Percentiles rank a stretch among this genome's conserved stretches.
Conservation (phyloP, 2,888 invertebrate species). For the Ryuthela nishihirai region DNA sequence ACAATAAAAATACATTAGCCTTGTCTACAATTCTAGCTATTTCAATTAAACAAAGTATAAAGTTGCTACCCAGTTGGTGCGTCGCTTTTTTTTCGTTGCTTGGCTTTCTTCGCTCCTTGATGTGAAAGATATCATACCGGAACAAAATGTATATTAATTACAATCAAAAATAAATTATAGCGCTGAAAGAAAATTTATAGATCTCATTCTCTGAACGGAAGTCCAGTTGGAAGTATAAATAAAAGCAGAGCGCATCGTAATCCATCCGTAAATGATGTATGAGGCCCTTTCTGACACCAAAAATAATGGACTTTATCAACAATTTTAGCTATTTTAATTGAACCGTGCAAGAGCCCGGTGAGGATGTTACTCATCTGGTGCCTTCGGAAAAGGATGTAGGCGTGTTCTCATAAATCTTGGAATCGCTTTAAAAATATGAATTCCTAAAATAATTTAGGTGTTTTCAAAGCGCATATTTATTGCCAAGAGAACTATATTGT, state of each 20-base stretch:
- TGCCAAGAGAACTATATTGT: no score
- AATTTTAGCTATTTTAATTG: slow-evolving; percentile 40
- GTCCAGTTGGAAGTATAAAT: slow-evolving; percentile 28
- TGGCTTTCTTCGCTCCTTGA: slow-evolving; percentile 13
- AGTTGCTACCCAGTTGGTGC: slow-evolving; percentile 15
- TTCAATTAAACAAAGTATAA: slow-evolving; percentile 39
- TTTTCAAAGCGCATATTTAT: no score
- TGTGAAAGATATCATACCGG: slow-evolving; percentile 24
- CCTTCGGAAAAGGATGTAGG: no score
- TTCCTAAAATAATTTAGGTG: slow-evolving; percentile 29
- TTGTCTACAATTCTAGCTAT: slow-evolving; percentile 36
- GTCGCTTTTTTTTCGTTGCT: slow-evolving; percentile 26
- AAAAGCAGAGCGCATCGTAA: slow-evolving; percentile 34
- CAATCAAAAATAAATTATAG: slow-evolving; percentile 38
- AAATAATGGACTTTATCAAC: slow-evolving; percentile 39
- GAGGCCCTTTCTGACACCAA: slow-evolving; percentile 34
- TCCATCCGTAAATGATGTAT: slow-evolving; percentile 38
- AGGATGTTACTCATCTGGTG: no score
- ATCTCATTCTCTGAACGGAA: slow-evolving; percentile 24
- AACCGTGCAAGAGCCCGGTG: slow-evolving; percentile 26
- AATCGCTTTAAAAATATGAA: slow-evolving; percentile 35
- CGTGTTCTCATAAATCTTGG: slow-evolving; percentile 36
- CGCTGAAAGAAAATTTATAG: slow-evolving; percentile 36
- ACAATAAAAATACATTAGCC: slow-evolving; percentile 36
- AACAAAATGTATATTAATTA: slow-evolving; percentile 38